Base-by-base conservation (phyloP, 2,797 vertebrate species). In the Bradypus variegatus region DNA sequence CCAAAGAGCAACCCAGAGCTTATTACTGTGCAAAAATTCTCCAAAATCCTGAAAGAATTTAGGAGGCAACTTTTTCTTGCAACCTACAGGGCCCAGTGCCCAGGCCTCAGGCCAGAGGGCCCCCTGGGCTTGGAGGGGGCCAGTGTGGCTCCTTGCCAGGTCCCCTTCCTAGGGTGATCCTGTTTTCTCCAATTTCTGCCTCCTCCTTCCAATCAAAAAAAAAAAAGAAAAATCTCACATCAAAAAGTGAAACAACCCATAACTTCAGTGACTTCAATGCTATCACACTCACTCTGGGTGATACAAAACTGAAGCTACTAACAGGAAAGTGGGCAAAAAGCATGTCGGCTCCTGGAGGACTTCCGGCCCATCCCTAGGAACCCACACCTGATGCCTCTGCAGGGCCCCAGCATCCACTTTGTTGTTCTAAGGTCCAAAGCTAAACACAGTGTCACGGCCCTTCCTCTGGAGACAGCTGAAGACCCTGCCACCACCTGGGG, bases 241-340 rank as follows among this genome's bases (percentile, higher is more conserved):
- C 53, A 91, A 94, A 95, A 90, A 67, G 29, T 91, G 88, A 92
- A 91, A 96, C 60, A 90, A 85, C 87, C 98, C 97, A 98, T 99
- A 99, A 99, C 98, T 98, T 99, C 98, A 99, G 98, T 97, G 98
- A 98, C 95, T 96, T 96, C 96, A 97, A 96, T 83, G 77, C 58
- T 65, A 95, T 96, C 97, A 95, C 97, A 97, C 97, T 96, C 97
- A 98, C 96, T 95, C 97, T 82, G 12, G 27, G 97, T 97, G 97
- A 97, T 95, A 92, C 45, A 69, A 88, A 95, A 97, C 97, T 95
- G 97, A 97, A 97, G 97, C 97, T 95, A 97, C 97, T 97, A 97
- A 96, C 85, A 76, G 93, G 94, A 95, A 96, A 97, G 97, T 96
- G 96, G 97, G 97, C 97, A 92, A 96, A 90, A 95, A 97, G 97